Evolutionary conservation across 2,797 vertebrate genomes (phyloP), one percentile per base, ranked within the genome.

Genomic region (Sebastes nivosus): DNA sequence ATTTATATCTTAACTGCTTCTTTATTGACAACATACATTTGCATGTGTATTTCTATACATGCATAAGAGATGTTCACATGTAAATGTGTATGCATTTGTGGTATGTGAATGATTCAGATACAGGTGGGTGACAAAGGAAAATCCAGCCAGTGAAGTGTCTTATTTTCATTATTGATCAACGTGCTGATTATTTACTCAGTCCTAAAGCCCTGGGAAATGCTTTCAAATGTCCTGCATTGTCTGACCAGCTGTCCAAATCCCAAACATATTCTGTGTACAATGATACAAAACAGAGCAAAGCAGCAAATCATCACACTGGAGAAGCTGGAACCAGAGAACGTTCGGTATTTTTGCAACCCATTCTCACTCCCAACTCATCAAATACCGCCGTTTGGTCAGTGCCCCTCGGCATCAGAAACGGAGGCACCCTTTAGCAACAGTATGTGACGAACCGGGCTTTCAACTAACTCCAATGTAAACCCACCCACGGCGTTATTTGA

Each of bases 401-500:
- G 14, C 38, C 5, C 38, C 38, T 42, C 38, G 2, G 38, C 38
- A 42, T 42, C 38, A 16, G 5, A 42, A 42, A 16, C 14, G 2
- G 38, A 42, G 38, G 2, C 38, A 42, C 13, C 38, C 38, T 42
- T 42, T 0, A 42, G 38, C 38, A 42, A 42, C 38, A 42, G 38
- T 42, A 42, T 42, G 38, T 42, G 38, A 42, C 0, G 13, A 42
- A 42, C 38, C 38, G 0, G 0, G 6, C 38, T 42, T 42, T 42
- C 38, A 42, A 42, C 38, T 42, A 42, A 42, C 38, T 42, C 38
- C 5, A 42, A 42, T 42, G 0, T 16, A 42, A 42, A 42, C 38
- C 38, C 36, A 38, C 0, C 36, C 12, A 0, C 36, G 0, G 36
- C 1, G 12, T 38, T 38, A 38, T 38, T 5, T 0, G 12, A 38